Conservation (phyloP, 2,888 invertebrate genomes). For the Amphiduros pacificus region DNA sequence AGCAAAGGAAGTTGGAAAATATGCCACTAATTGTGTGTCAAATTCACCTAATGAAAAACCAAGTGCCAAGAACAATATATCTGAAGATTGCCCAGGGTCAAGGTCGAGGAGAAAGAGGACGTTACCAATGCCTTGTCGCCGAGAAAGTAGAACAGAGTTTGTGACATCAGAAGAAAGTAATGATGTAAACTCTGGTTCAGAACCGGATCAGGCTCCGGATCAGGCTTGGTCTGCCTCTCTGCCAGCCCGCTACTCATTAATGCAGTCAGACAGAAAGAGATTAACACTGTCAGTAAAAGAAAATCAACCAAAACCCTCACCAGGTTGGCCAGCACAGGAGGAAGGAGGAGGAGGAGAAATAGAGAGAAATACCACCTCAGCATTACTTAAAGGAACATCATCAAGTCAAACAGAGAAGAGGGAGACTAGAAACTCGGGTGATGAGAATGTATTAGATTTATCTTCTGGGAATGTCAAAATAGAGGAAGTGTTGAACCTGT, state of each 20-base stretch:
- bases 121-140: constrained; percentile 1
- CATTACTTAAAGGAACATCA: no score
- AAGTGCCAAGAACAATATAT: not conserved
- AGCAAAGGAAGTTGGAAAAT: not conserved
- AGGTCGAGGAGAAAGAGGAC: constrained; percentile 10
- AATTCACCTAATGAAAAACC: not conserved
- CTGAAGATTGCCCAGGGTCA: not conserved
- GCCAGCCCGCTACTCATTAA: not conserved
- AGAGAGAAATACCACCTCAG: not conserved
- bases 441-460: not conserved
- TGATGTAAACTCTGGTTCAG: not conserved
- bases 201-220: not conserved
- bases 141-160: not conserved
- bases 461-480: no score
- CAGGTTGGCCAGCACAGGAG: not conserved
- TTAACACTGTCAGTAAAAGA: not conserved
- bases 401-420: not conserved
- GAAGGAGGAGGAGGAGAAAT: not conserved
- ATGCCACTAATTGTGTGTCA: not conserved
- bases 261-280: constrained; percentile 10
- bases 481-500: no score
- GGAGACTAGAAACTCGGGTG: not conserved
- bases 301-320: not conserved
- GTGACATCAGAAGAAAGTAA: not conserved
- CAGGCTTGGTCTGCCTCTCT: not conserved